These are phyloP conservation scores for Neria commutata DNA, from an alignment of 2,888 invertebrate genomes.

Conservation along the genomic window DNA sequence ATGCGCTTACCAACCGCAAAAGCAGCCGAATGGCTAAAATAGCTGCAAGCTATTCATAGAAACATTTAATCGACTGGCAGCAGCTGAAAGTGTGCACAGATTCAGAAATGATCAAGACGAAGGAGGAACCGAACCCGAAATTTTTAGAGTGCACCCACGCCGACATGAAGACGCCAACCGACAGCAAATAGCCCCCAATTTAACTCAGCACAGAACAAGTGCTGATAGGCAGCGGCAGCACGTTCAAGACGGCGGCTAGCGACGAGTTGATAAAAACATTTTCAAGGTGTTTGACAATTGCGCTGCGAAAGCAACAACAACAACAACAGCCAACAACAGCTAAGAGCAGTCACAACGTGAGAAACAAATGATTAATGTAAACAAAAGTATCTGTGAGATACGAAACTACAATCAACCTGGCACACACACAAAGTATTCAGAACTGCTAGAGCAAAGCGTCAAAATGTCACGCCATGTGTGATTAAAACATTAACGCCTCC, in stretches of 20 bases:
- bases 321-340: not conserved
- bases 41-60: not conserved
- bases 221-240: not conserved
- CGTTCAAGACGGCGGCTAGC: not conserved
- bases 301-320: not conserved
- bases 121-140: not conserved
- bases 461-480: not conserved
- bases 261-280: not conserved
- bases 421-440: not conserved
- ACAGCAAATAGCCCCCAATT: not conserved
- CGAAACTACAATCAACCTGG: not conserved
- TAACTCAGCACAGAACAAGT: not conserved
- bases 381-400: not conserved
- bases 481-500: constrained; percentile 9
- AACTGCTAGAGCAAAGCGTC: not conserved
- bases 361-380: not conserved
- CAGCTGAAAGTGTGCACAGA: not conserved
- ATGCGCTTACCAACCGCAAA: not conserved
- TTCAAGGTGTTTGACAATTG: constrained; percentile 13
- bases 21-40: not conserved
- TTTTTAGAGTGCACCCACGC: constrained; percentile 1
- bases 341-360: not conserved
- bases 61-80: not conserved
- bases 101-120: not conserved
- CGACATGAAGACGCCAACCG: constrained; percentile 11